Base-by-base conservation (phyloP, 2,113 vertebrate species). In the Motacilla tschutschensis region DNA sequence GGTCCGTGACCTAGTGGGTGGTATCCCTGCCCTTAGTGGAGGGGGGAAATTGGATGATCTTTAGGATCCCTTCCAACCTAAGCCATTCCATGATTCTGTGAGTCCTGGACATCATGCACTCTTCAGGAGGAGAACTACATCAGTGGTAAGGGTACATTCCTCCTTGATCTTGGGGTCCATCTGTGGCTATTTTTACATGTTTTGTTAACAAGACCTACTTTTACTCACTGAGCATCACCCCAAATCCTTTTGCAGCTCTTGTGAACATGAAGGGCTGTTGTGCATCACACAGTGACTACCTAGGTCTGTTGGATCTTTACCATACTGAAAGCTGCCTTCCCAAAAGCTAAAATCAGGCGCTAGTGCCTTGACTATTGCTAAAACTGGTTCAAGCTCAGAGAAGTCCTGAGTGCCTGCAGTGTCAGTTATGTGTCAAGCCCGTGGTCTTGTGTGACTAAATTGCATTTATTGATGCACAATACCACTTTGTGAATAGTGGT, bases 101-200 rank as follows among this genome's bases (percentile, higher is more conserved):
- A 38, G 36, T 47, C 36, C 21, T 72, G 24, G 26, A 19, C 14
- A 59, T 40, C 31, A 21, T 60, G 12, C 7, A 72, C 25, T 33
- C 28, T 55, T 57, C 41, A 24, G 46, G 18, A 63, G 6, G 24
- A 72, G 10, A 65, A 40, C 0, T 0, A 51, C 6, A 26, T 1
- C 25, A 6, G 6, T 46, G 9, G 13, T 10, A 16, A 1, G 7
- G 0, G 3, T 64, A 15, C 5, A 13, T 53, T 79, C 4, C 8
- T 65, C 24, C 44, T 75, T 38, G 8, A 24, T 47, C 58, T 54
- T 59, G 12, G 2, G 1, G 24, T 66, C 10, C 5, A 17, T 8
- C 3, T 57, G 8, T 3, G 5, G 17, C 4, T 81, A 24, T 63
- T 81, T 80, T 76, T n/a, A 33, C 1, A 8, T 6, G 1, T 40